These are phyloP conservation scores for Caerostris extrusa DNA, from an alignment of 1,140 invertebrate species.

Conservation along the genomic window DNA sequence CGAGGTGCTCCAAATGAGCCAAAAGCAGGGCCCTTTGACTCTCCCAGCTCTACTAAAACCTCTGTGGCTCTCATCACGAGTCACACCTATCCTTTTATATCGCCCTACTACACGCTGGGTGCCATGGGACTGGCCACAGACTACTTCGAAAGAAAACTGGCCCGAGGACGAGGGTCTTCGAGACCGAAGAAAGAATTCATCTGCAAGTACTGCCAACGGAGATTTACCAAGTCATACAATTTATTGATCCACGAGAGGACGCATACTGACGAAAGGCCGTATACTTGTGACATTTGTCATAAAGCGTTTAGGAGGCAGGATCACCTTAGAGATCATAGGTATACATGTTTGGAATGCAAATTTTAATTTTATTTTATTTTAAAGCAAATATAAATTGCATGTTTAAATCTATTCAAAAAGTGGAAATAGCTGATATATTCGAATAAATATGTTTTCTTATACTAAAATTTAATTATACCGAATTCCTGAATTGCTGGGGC, in stretches of 20 bases:
- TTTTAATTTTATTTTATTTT: background rate
- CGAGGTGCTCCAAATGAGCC: background rate
- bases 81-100: slow-evolving; percentile 74
- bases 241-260: slow-evolving; percentile 98
- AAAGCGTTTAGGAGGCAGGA: slow-evolving; percentile 99
- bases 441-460: no score
- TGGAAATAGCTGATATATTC: background rate
- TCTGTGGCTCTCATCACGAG: slow-evolving; percentile 72
- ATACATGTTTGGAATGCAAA: background rate
- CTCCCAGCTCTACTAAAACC: background rate
- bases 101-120: slow-evolving; percentile 71
- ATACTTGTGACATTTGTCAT: slow-evolving; percentile 98
- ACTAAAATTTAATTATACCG: no score
- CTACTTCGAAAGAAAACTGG: slow-evolving; percentile 73
- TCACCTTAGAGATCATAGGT: slow-evolving; percentile 97
- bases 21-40: background rate
- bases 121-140: slow-evolving; percentile 69
- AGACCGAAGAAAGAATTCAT: slow-evolving; percentile 97
- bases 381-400: background rate
- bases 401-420: background rate
- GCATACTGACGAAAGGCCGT: slow-evolving; percentile 98
- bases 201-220: slow-evolving; percentile 97
- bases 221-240: slow-evolving; percentile 99
- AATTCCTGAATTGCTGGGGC: no score
- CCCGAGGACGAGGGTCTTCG: slow-evolving; percentile 69